Percentiles rank a stretch among this genome's conserved stretches.
phyloP scores from a whole-genome alignment of 2,888 invertebrate genomes.

The Erannis defoliaria region DNA sequence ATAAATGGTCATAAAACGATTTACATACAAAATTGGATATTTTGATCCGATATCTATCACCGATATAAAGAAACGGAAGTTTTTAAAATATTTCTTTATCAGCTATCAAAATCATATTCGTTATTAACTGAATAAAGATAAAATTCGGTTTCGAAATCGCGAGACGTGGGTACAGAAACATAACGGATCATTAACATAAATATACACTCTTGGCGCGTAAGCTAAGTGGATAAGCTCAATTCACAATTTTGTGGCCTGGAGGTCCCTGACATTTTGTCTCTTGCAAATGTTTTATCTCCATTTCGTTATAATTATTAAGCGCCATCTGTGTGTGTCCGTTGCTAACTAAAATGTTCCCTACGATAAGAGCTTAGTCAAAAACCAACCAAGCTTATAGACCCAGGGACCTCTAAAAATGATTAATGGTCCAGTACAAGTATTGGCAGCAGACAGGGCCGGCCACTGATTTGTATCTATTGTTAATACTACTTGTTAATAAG shows the following conservation, averaged over 20 bases:
- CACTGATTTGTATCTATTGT: conserved; percentile 61
- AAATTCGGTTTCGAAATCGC: conserved; percentile 13
- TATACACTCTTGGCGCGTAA: neutral
- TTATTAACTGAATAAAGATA: conserved; percentile 10
- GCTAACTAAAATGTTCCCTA: too few relatives aligned
- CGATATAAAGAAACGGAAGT: conserved; percentile 15
- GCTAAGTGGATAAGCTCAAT: neutral
- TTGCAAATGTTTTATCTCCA: too few relatives aligned
- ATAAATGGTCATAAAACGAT: conserved; percentile 14
- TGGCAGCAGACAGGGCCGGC: conserved; percentile 49
- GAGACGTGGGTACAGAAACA: neutral
- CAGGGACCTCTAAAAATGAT: conserved; percentile 66
- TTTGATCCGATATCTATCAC: conserved; percentile 14
- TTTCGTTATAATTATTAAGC: too few relatives aligned
- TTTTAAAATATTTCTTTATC: conserved; percentile 20
- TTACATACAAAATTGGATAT: conserved; percentile 14
- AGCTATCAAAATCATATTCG: conserved; percentile 16
- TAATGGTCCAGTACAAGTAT: conserved; percentile 63
- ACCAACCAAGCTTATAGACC: neutral
- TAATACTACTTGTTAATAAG: conserved; percentile 46
- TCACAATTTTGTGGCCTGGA: neutral
- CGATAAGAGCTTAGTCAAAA: too few relatives aligned
- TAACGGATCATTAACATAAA: neutral
- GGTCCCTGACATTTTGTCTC: neutral
- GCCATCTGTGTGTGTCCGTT: too few relatives aligned